Base-by-base conservation (phyloP, 2,113 vertebrate genomes). In the Phyllostomus hastatus region DNA sequence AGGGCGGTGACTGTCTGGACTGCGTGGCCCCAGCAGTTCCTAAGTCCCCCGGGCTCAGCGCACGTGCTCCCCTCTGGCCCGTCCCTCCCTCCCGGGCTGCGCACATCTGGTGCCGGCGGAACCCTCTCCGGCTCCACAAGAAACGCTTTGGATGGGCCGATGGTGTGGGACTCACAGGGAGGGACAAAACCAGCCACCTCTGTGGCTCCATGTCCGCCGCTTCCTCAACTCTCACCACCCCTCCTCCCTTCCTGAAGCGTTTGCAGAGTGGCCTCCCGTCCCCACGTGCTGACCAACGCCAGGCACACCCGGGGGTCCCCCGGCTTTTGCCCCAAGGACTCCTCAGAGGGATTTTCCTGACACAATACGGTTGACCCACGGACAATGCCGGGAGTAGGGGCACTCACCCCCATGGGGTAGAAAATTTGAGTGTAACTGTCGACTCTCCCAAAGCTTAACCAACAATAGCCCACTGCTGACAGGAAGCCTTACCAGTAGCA, bases 21-120 rank as follows among this genome's bases (percentile, higher is more conserved):
- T 50, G 48, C 10, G 6, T 5, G 26, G 48, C n/a, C 24, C n/a
- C 4, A 5, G 33, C 16, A 5, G 61, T 43, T 69, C 76, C 54
- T 3, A 6, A 88, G 33, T 24, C 35, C 41, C 20, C 31, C 15
- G 38, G 46, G 35, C 33, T 69, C 31, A 38, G 17, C 24, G 33
- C 35, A 7, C 12, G 14, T 9, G 10, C 1, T 76, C 87, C 17
- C 38, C 35, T 64, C 28, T 20, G 31, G 2, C 10, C 31, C 7
- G 1, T 7, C 24, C 4, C 1, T 7, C 24, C 4, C 1, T 41
- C 75, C 41, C 19, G 17, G 3, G n/a, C 19, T 24, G 46, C 8
- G 57, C 10, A 79, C 3, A 20, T 17, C n/a, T 1, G 20, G 24
- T 50, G 7, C 6, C 24, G 7, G 16, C 17, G 4, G 10, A 11